A percentile compares a stretch with the other conserved stretches of the same genome.
Conservation (phyloP, 2,888 invertebrate genomes). For the Thelaira solivaga region DNA sequence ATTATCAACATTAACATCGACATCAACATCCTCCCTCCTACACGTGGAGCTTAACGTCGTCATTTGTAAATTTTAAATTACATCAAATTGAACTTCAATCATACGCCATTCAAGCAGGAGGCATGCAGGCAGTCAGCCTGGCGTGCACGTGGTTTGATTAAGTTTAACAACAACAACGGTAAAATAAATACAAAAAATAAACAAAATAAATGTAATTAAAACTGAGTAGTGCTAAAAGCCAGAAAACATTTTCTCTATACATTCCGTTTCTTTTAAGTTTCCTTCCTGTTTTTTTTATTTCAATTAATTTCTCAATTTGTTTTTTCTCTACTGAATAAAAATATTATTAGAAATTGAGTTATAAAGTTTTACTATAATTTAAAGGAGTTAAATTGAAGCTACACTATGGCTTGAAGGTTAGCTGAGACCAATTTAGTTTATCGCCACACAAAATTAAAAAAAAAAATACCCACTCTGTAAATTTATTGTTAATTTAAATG, state of each 20-base stretch:
- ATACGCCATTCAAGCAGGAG: conserved; percentile 31
- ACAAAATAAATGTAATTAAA: conserved; percentile 54
- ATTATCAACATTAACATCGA: neutral
- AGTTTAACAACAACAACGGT: conserved; percentile 2
- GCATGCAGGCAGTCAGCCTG: conserved; percentile 2
- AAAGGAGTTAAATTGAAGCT: no score
- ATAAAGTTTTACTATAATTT: no score
- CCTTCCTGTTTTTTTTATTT: neutral
- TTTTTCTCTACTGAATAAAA: no score
- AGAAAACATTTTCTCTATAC: conserved; percentile 7
- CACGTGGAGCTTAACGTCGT: conserved; percentile 14
- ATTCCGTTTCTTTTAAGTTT: neutral
- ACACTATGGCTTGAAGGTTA: no score
- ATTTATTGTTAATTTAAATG: no score
- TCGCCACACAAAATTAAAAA: no score
- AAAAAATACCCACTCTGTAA: no score
- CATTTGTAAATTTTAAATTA: conserved; percentile 52
- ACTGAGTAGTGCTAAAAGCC: conserved; percentile 48
- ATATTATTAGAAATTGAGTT: no score
- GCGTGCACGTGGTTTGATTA: conserved; percentile 43
- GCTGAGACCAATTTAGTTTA: no score
- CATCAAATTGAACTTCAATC: conserved; percentile 52
- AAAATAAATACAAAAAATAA: conserved; percentile 1
- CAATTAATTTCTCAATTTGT: conserved; percentile 15
- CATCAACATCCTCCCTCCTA: neutral